Percentiles rank a stretch among this genome's conserved stretches.
These are phyloP conservation scores for Hyles vespertilio DNA, from an alignment of 1,140 invertebrate species.

Conservation along the genomic window DNA sequence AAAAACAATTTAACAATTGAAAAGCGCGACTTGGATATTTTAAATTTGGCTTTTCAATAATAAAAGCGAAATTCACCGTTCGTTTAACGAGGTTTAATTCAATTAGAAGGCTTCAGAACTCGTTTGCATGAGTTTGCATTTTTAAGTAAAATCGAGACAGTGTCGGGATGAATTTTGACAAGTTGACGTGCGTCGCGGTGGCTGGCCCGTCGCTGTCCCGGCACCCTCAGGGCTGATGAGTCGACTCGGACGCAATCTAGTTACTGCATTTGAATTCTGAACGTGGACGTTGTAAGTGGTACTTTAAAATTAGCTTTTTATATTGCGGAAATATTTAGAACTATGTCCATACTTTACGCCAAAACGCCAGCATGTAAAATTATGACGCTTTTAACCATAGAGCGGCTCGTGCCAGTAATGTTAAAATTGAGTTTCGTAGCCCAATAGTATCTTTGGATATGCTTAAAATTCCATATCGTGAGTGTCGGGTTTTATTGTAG, in stretches of 20 bases:
- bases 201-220: conserved; percentile 14
- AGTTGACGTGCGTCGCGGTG: conserved; percentile 30
- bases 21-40: conserved; percentile 53
- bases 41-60: conserved; percentile 57
- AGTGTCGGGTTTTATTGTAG: no score
- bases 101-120: conserved; percentile 57
- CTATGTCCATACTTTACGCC: no score
- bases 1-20: conserved; percentile 51
- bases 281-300: no score
- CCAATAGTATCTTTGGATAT: no score
- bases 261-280: neutral
- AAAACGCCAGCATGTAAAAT: no score
- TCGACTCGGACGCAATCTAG: neutral
- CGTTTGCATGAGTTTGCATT: conserved; percentile 72
- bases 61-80: conserved; percentile 53
- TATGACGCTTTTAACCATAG: no score
- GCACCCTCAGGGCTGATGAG: conserved; percentile 14
- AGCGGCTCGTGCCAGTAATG: no score
- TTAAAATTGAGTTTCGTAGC: no score
- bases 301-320: no score
- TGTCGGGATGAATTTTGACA: conserved; percentile 49
- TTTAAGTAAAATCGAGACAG: conserved; percentile 51
- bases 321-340: no score
- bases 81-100: conserved; percentile 59
- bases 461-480: no score